Percentiles rank a stretch among this genome's conserved stretches.
phyloP scores from a whole-genome alignment of 1,140 invertebrate species.

The Hesperophylax magnus region DNA sequence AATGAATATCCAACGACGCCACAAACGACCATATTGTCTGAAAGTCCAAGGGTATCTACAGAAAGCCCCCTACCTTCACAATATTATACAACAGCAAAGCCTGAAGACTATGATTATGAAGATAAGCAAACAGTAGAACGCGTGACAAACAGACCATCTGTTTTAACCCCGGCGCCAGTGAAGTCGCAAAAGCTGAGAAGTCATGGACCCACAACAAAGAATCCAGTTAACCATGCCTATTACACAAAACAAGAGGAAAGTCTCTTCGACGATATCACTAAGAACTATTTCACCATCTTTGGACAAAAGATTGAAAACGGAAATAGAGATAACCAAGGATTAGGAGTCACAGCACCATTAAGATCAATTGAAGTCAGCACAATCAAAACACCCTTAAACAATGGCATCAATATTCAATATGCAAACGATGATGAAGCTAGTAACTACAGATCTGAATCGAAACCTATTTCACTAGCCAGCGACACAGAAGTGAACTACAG shows the following conservation, averaged over 20 bases:
- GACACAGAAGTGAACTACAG: conserved; percentile 78
- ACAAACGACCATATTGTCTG: conserved; percentile 3
- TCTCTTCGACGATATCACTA: conserved; percentile 81
- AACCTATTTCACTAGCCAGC: conserved; percentile 68
- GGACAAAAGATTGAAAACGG: conserved; percentile 77
- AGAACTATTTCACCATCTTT: conserved; percentile 83
- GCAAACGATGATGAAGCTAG: conserved; percentile 62
- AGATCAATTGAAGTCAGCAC: conserved; percentile 59
- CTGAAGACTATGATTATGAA: conserved; percentile 65
- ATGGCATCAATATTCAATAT: conserved; percentile 47
- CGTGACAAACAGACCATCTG: conserved; percentile 49
- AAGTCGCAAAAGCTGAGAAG: conserved; percentile 57
- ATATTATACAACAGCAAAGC: conserved; percentile 66
- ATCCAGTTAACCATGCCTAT: conserved; percentile 76
- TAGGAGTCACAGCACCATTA: conserved; percentile 67
- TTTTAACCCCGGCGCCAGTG: conserved; percentile 43
- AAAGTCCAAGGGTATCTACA: conserved; percentile 62
- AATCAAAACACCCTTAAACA: conserved; percentile 47
- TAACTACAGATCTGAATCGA: conserved; percentile 62
- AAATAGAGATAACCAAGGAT: conserved; percentile 70
- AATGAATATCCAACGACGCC: conserved; percentile 63
- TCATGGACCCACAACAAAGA: conserved; percentile 70
- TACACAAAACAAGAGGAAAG: conserved; percentile 81
- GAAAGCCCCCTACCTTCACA: conserved; percentile 65
- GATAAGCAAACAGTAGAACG: conserved; percentile 59